Evolutionary conservation across 2,113 vertebrate species (phyloP), one percentile per base, ranked within the genome.

Genomic region (Notechis scutatus): DNA sequence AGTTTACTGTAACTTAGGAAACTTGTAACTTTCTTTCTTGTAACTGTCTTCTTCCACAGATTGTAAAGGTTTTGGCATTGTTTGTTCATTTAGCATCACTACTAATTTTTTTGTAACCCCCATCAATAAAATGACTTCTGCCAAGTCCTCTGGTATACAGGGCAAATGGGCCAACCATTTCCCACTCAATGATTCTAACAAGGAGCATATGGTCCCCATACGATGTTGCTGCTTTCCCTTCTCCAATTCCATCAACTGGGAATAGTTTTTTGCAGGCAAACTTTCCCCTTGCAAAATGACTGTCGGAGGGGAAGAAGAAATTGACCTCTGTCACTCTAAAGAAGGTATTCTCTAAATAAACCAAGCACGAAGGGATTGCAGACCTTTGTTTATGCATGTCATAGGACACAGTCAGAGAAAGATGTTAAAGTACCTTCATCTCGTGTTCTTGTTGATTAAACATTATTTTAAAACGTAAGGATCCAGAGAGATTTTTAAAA

Each of bases 161-260:
- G 94, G 95, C 88, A 91, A 96, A 94, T 50, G 59, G 50, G 10
- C 93, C 93, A 50, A 93, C 0, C 12, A 39, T 23, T 85, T 74
- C 59, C 93, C 93, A 92, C 57, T 93, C 6, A 74, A 69, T 85
- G 54, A 20, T 69, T 97, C 96, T 93, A 96, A 96, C 91, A 42
- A 90, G 69, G 93, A 89, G 42, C 95, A 93, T 92, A 93, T 94
- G 95, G 87, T 86, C n/a, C 2, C 92, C 90, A 91, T 95, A 92
- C 93, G 93, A 96, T 93, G 86, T 21, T 92, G 56, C 2, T 64
- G 20, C 57, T 42, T 92, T 61, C 57, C 92, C 47, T 64, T 9
- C 14, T 94, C 21, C 20, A n/a, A 92, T 86, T 92, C 91, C 57
- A 57, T 39, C 93, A 93, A 56, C 90, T 24, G 59, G 89, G 91